Percentiles rank a stretch among this genome's conserved stretches.
Evolutionary conservation across 2,113 vertebrate species (phyloP).

Genomic region (Cisticola juncidis): DNA sequence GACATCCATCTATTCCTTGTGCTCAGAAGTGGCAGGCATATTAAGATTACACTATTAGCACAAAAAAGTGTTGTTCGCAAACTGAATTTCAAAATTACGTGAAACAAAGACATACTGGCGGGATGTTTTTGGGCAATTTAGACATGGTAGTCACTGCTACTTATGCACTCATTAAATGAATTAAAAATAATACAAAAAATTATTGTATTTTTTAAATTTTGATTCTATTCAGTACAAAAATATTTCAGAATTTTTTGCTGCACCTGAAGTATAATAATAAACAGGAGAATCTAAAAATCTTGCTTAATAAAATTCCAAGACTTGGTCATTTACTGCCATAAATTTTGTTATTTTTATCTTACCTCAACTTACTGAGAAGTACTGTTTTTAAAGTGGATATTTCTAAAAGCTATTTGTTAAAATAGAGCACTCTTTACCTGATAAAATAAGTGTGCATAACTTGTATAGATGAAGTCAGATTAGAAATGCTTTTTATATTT

Average conservation of each 20-base stretch:
- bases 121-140: neutral
- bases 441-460: neutral
- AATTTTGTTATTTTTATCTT: neutral
- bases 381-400: neutral
- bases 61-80: neutral
- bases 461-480: neutral
- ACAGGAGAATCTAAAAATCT: neutral
- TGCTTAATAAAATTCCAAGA: neutral
- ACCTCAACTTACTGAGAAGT: neutral
- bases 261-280: neutral
- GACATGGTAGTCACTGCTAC: neutral
- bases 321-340: neutral
- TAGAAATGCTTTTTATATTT: neutral
- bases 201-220: fast-evolving
- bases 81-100: neutral
- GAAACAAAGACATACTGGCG: fast-evolving
- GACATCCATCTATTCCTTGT: neutral
- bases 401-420: neutral
- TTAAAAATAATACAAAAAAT: neutral
- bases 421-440: neutral
- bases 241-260: neutral
- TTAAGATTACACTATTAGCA: neutral
- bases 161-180: neutral
- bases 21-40: neutral
- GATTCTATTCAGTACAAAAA: neutral